These are phyloP conservation scores for Aphis gossypii DNA, from an alignment of 1,140 invertebrate genomes.

Conservation along the genomic window DNA sequence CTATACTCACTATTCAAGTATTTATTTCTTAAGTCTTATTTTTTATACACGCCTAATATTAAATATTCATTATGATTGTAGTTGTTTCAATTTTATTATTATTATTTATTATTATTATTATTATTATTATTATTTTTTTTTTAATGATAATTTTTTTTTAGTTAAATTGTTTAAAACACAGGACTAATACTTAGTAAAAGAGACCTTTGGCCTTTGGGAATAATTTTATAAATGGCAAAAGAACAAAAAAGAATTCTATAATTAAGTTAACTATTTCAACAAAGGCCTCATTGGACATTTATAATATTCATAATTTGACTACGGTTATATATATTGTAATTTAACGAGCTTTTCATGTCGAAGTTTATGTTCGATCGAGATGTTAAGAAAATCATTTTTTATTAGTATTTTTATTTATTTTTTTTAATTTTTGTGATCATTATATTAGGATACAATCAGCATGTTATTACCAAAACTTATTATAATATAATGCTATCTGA, in stretches of 20 bases:
- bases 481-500: slow-evolving; percentile 52
- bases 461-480: slow-evolving; percentile 53
- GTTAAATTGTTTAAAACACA: slow-evolving; percentile 50
- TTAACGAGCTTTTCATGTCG: slow-evolving; percentile 45
- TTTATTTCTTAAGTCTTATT: slow-evolving; percentile 52
- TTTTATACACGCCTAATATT: slow-evolving; percentile 41
- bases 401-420: slow-evolving; percentile 48
- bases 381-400: slow-evolving; percentile 42
- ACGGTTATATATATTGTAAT: slow-evolving; percentile 42
- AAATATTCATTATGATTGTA: slow-evolving; percentile 51
- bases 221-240: not conserved
- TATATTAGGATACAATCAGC: slow-evolving; percentile 53
- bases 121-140: slow-evolving; percentile 17
- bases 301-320: slow-evolving; percentile 43
- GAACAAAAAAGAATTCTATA: slow-evolving; percentile 18
- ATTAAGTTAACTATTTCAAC: slow-evolving; percentile 30
- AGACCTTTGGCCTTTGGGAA: not conserved
- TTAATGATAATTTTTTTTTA: slow-evolving; percentile 45
- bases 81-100: slow-evolving; percentile 45
- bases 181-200: slow-evolving; percentile 31
- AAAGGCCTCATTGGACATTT: slow-evolving; percentile 40
- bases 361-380: slow-evolving; percentile 31
- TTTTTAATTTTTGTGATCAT: slow-evolving; percentile 52
- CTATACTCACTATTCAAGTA: slow-evolving; percentile 49
- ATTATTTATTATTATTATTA: slow-evolving; percentile 20